Evolutionary conservation across 2,797 vertebrate species (phyloP).

Genomic region (Muscicapa comitata): DNA sequence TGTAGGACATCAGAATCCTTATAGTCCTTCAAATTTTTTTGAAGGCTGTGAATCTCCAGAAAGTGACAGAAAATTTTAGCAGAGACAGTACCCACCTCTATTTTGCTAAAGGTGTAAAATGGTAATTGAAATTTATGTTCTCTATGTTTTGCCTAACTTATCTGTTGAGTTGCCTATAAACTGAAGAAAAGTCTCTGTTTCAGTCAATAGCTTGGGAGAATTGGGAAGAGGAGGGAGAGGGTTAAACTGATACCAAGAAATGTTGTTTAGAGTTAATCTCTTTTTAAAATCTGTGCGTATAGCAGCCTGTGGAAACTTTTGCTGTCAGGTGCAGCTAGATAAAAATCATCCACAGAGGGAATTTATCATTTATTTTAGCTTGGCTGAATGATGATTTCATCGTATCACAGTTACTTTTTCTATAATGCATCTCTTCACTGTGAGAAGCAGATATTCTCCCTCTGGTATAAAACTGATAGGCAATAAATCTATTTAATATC

Average conservation of each 20-base stretch:
- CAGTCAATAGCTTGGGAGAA: neutral
- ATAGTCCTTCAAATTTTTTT: neutral
- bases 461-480: constrained; percentile 64
- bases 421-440: constrained; percentile 53
- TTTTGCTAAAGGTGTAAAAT: neutral
- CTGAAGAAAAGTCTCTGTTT: neutral
- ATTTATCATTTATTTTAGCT: constrained; percentile 58
- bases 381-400: constrained; percentile 48
- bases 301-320: constrained; percentile 30
- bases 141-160: neutral
- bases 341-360: constrained; percentile 46
- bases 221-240: neutral
- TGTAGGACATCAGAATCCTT: neutral
- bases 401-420: constrained; percentile 41
- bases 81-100: neutral
- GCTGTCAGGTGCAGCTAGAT: constrained; percentile 11
- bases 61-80: neutral
- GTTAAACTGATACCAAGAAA: neutral
- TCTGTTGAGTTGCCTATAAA: neutral
- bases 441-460: constrained; percentile 54
- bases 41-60: neutral
- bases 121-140: neutral
- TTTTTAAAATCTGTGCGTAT: neutral
- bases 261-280: neutral
- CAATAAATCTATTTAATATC: constrained; percentile 70